Evolutionary conservation across 2,113 vertebrate species (phyloP), one percentile per base, ranked within the genome.

Genomic region (Etheostoma spectabile): DNA sequence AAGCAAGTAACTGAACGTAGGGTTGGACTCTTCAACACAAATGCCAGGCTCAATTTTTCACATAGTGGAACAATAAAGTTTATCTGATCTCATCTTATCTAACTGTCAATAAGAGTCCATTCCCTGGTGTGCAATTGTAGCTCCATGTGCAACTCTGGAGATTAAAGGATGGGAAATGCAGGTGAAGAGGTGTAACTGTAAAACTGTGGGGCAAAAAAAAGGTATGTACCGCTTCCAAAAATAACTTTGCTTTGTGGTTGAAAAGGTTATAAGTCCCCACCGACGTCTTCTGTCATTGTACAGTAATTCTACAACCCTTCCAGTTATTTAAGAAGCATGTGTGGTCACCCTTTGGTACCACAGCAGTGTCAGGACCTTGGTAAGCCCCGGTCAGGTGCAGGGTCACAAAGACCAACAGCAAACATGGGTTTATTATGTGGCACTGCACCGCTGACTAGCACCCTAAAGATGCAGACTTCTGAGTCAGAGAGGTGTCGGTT

Each of bases 371-470:
- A 76, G 46, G 15, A 48, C 55, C 55, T 42, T 35, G 59, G 69
- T 78, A 74, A 59, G 60, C 15, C 7, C 38, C 0, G 51, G n/a
- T 82, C 62, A 70, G 68, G 59, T 69, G 69, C 51, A 38, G 27
- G 69, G 64, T 65, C 74, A 74, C 74, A 56, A 46, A 70, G 60
- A 72, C 14, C 38, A 33, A 30, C 24, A 6, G 51, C 53, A 38
- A 33, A 38, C 52, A 38, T 30, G 30, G 42, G n/a, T 74, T 63
- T 22, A 74, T 71, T 57, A 16, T 1, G 35, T 56, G 61, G 73
- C 74, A 67, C 55, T 45, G 74, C 38, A 18, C 59, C 16, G 30
- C 49, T 62, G 30, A 65, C 24, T 11, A 15, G 48, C 24, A 2
- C 19, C 53, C 22, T 78, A 30, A 22, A 45, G 45, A 30, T 3